Percentiles rank a stretch among this genome's conserved stretches.
Evolutionary conservation across 2,888 invertebrate genomes (phyloP).

Genomic region (Drosophila monieri): DNA sequence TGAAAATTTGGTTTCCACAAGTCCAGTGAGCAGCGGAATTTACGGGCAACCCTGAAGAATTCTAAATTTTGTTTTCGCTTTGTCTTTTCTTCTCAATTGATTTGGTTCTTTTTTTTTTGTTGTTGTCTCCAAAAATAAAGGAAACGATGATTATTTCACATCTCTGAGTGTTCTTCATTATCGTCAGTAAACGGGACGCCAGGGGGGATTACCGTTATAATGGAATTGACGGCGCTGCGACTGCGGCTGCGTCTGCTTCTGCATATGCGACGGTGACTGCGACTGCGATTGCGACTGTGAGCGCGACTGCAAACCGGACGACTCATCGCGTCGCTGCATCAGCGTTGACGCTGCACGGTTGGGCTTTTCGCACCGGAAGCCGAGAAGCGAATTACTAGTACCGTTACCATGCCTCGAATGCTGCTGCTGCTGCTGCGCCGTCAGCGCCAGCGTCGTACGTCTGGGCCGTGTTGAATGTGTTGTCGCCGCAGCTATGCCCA

Average conservation of each 20-base stretch:
- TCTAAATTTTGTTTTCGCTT: neutral
- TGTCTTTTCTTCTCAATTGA: neutral
- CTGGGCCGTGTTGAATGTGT: neutral
- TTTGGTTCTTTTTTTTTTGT: neutral
- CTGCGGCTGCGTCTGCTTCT: constrained; percentile 7
- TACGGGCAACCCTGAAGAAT: neutral
- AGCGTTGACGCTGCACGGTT: constrained; percentile 5
- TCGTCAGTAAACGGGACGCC: constrained; percentile 48
- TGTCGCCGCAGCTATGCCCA: neutral
- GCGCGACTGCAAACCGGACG: constrained; percentile 6
- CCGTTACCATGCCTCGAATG: neutral
- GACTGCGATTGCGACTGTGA: constrained; percentile 1
- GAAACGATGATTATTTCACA: neutral
- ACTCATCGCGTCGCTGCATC: constrained; percentile 27
- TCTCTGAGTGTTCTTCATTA: neutral
- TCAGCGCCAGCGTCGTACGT: constrained; percentile 1
- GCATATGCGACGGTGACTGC: neutral
- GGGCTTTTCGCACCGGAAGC: constrained; percentile 17
- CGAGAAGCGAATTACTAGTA: constrained; percentile 12
- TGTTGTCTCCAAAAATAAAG: neutral
- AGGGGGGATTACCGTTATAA: constrained; percentile 20
- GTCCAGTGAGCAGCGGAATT: neutral
- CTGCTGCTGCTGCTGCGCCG: constrained; percentile 8
- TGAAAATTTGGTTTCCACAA: neutral
- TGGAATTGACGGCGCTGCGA: constrained; percentile 40